Evolutionary conservation across 2,888 invertebrate genomes (phyloP).

Genomic region (Chrysina gloriosa): DNA sequence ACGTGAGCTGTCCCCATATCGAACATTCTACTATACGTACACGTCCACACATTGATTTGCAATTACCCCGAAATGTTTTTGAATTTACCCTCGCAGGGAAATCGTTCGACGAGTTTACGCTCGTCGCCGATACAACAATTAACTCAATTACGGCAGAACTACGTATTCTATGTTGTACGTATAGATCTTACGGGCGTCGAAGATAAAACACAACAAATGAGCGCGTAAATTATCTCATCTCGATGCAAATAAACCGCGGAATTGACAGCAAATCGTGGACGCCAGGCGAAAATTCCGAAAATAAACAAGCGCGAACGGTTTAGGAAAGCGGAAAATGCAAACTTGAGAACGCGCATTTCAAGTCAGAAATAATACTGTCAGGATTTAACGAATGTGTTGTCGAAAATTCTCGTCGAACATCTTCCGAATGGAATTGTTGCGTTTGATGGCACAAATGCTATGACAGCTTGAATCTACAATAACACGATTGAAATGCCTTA

Average conservation of each 20-base stretch:
- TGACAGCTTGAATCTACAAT: not conserved
- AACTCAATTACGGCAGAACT: not conserved
- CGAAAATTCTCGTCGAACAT: not conserved
- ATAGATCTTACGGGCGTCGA: too few species aligned
- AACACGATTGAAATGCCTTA: too few species aligned
- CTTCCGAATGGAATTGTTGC: not conserved
- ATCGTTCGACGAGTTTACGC: not conserved
- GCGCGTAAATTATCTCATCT: not conserved
- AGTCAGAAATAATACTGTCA: not conserved
- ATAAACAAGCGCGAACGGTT: not conserved
- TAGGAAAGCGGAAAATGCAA: not conserved
- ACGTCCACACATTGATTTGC: not conserved
- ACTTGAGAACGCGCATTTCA: not conserved
- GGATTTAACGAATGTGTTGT: not conserved
- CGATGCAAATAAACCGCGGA: not conserved
- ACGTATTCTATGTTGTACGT: too few species aligned
- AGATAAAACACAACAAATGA: not conserved
- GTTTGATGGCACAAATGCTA: too few species aligned
- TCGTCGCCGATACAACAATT: not conserved
- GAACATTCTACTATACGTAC: not conserved
- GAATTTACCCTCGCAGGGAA: not conserved
- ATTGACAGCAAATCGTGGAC: not conserved
- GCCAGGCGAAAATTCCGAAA: not conserved
- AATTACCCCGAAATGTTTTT: not conserved
- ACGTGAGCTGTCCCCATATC: not conserved